phyloP scores from a whole-genome alignment of 2,797 vertebrate genomes.

The Alauda arvensis region DNA sequence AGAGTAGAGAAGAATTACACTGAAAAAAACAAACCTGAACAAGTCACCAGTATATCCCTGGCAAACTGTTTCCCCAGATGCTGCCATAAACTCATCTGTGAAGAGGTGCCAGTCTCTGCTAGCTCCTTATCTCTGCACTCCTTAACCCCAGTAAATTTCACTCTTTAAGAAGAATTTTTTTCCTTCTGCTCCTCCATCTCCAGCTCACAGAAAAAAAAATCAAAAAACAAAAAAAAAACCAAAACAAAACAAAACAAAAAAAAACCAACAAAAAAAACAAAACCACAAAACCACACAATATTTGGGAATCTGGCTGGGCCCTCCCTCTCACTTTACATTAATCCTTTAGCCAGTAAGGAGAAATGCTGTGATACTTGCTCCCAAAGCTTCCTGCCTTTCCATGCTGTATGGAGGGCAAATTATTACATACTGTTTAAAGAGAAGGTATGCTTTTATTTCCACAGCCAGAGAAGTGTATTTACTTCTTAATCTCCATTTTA shows the following conservation, averaged over 20 bases:
- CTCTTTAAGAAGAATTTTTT: neutral
- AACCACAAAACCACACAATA: too few species aligned
- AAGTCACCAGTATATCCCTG: neutral
- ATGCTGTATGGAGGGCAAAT: neutral
- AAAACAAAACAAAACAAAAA: too few species aligned
- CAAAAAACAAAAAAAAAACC: neutral
- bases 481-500: neutral
- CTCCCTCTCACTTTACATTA: neutral
- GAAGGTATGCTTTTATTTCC: neutral
- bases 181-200: neutral
- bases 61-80: neutral
- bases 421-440: neutral
- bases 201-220: neutral
- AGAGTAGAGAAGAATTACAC: neutral
- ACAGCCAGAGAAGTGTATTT: neutral
- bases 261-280: too few species aligned
- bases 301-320: neutral
- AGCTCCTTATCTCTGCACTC: neutral
- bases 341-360: neutral
- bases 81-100: neutral
- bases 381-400: neutral
- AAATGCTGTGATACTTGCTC: neutral
- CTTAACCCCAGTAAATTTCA: neutral
- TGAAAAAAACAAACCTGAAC: neutral
- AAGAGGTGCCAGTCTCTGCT: neutral